A percentile compares a stretch with the other conserved stretches of the same genome.
Conservation (phyloP, 2,888 invertebrate species). For the Stenchaetothrips biformis region DNA sequence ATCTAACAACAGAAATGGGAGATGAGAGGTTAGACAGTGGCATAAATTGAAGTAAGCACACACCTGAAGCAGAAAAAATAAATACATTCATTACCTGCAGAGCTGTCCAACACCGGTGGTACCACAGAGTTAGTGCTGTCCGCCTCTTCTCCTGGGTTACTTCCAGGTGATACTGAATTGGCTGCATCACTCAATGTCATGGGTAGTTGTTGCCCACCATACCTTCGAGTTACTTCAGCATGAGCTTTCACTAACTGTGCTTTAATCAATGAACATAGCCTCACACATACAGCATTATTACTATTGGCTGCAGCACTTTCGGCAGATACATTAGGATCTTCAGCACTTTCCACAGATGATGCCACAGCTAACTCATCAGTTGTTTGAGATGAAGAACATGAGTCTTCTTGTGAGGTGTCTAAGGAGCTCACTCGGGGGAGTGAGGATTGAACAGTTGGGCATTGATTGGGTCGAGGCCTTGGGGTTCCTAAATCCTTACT, state of each 20-base stretch:
- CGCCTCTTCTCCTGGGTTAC: conserved; percentile 34
- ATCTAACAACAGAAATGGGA: neutral
- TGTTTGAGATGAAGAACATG: neutral
- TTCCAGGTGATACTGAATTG: conserved; percentile 36
- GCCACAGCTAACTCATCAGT: neutral
- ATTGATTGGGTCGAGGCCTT: neutral
- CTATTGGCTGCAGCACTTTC: neutral
- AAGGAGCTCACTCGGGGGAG: neutral
- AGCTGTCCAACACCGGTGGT: neutral
- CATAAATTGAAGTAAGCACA: neutral
- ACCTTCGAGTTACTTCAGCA: conserved; percentile 59
- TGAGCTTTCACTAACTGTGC: conserved; percentile 73
- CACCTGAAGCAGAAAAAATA: neutral
- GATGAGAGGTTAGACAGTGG: neutral
- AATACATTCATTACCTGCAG: neutral
- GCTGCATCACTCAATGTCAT: conserved; percentile 39
- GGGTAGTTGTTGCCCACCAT: conserved; percentile 34
- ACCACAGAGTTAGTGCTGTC: neutral
- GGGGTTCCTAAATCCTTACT: neutral
- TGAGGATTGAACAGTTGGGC: neutral
- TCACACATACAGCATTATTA: conserved; percentile 56
- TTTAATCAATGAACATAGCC: conserved; percentile 72
- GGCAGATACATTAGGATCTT: neutral
- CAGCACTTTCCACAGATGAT: neutral
- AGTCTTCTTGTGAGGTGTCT: neutral